These are phyloP conservation scores for Lysandra bellargus DNA, from an alignment of 2,888 invertebrate genomes.

Conservation along the genomic window DNA sequence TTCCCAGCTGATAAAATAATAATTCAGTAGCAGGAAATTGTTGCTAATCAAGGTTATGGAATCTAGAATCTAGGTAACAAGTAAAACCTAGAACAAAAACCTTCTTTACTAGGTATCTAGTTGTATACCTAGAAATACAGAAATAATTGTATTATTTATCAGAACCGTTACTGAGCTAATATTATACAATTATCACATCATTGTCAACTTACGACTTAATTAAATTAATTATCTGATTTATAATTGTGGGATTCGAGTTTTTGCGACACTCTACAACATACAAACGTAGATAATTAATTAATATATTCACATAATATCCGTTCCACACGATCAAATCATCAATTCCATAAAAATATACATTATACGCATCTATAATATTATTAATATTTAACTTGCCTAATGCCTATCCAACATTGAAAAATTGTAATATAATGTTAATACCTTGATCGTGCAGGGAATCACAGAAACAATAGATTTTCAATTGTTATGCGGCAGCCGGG, in stretches of 20 bases:
- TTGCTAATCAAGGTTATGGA: background rate
- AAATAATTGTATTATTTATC: background rate
- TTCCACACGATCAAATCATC: too few relatives aligned
- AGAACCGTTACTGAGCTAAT: background rate
- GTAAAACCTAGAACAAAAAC: background rate
- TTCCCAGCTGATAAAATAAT: background rate
- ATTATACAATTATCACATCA: slow-evolving; percentile 22
- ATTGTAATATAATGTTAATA: too few relatives aligned
- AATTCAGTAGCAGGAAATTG: background rate
- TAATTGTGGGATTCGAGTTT: background rate
- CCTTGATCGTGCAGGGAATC: too few relatives aligned
- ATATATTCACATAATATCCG: too few relatives aligned
- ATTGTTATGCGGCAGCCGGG: too few relatives aligned
- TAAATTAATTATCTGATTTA: background rate
- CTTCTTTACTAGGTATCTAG: background rate
- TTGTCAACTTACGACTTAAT: background rate
- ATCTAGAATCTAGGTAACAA: background rate
- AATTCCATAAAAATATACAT: too few relatives aligned
- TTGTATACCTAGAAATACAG: background rate
- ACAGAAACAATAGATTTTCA: too few relatives aligned
- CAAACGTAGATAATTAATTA: too few relatives aligned
- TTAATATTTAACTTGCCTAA: too few relatives aligned
- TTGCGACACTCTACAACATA: background rate
- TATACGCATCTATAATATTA: too few relatives aligned
- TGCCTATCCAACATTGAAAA: too few relatives aligned